Conservation (phyloP, 1,140 invertebrate species). For the Papilio polytes region DNA sequence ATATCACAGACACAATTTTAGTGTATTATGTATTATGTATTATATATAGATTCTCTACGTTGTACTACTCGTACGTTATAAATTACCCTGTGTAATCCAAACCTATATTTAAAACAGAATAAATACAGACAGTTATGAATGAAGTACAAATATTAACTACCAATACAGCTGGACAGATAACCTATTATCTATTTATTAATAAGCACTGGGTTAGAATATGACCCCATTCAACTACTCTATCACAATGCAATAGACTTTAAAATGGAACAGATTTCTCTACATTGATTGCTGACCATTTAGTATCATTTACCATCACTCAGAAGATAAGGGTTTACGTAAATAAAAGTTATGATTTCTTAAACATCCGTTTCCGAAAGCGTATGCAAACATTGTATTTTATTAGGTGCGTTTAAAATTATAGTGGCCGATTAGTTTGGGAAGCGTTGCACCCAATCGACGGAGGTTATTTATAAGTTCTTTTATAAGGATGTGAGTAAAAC, state of each 20-base stretch:
- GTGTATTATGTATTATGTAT: no score
- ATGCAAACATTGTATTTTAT: constrained; percentile 31
- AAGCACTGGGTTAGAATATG: constrained; percentile 13
- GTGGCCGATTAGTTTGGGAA: neutral
- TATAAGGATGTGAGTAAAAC: neutral
- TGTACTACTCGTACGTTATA: constrained; percentile 24
- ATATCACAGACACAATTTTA: no score
- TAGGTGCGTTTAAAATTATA: constrained; percentile 32
- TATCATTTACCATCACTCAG: constrained; percentile 47
- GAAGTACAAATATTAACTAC: constrained; percentile 34
- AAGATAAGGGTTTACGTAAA: constrained; percentile 50
- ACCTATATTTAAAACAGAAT: constrained; percentile 33
- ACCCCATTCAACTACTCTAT: constrained; percentile 11
- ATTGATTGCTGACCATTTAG: constrained; percentile 19
- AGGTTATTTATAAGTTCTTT: neutral
- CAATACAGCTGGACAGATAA: constrained; percentile 34
- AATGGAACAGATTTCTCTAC: constrained; percentile 19
- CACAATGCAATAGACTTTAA: constrained; percentile 32
- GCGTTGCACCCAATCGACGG: neutral
- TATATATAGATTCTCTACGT: no score
- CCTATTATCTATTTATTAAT: constrained; percentile 33
- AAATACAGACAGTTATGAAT: constrained; percentile 40
- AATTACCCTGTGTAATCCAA: constrained; percentile 25
- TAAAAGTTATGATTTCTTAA: constrained; percentile 47
- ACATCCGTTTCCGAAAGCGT: constrained; percentile 45